A percentile compares a stretch with the other conserved stretches of the same genome.
Evolutionary conservation across 2,113 vertebrate species (phyloP).

Genomic region (Perca flavescens): DNA sequence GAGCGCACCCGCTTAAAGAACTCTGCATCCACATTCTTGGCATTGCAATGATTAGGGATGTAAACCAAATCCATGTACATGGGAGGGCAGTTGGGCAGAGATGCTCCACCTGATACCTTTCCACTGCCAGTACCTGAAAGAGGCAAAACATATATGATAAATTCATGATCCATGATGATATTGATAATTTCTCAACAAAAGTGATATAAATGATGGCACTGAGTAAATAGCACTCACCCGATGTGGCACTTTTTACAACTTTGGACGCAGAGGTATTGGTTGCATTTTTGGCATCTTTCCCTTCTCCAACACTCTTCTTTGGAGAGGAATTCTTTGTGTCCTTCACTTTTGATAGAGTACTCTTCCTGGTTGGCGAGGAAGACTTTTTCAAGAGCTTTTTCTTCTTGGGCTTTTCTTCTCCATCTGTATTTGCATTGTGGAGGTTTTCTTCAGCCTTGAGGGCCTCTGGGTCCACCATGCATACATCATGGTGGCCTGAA

Average conservation of each 20-base stretch:
- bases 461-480: constrained; percentile 96
- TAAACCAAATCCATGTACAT: constrained; percentile 98
- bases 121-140: constrained; percentile 85
- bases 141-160: background rate
- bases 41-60: constrained; percentile 97
- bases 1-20: constrained; percentile 97
- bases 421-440: constrained; percentile 90
- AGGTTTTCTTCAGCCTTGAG: constrained; percentile 91
- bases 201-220: background rate
- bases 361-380: constrained; percentile 92
- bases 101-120: constrained; percentile 84
- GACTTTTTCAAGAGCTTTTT: constrained; percentile 93
- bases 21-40: constrained; percentile 95
- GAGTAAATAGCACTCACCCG: constrained; percentile 83
- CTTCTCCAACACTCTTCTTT: constrained; percentile 90
- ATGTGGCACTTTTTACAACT: constrained; percentile 88
- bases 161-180: no score
- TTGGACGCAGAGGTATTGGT: constrained; percentile 92
- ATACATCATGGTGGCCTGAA: constrained; percentile 91
- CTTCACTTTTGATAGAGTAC: constrained; percentile 89
- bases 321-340: constrained; percentile 91
- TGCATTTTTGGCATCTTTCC: constrained; percentile 97
- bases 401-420: constrained; percentile 92
- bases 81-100: constrained; percentile 90
- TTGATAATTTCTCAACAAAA: background rate